Base-by-base conservation (phyloP, 2,888 invertebrate genomes). In the Laspeyria flexula region DNA sequence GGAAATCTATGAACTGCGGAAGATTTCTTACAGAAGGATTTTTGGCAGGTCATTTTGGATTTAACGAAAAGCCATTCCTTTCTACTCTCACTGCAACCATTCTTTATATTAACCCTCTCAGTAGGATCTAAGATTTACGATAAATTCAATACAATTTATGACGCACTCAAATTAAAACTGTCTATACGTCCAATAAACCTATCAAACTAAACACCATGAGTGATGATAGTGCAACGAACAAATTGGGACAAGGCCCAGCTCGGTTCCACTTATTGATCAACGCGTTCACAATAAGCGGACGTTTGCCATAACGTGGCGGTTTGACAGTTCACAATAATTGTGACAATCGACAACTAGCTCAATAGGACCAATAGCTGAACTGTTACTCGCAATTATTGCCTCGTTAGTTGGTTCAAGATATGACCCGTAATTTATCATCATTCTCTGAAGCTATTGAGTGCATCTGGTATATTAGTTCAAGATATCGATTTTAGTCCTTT, bases 201-300 rank as follows among this genome's bases (percentile, higher is more conserved):
- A 30, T 40, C 34, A 44, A 11, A 11, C 5, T 35, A 23, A 18
- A 35, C 25, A 39, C 11, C 11, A 31, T 40, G 27, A 52, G 49
- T 55, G 60, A 66, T 64, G 71, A 58, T 57, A 60, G 67, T 63
- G 52, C 48, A 65, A 44, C 57, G 60, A 57, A 63, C 69, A 77
- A 86, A 85, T 81, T 82, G 69, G 86, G 77, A 78, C 87, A 86
- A 87, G 83, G 82, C 73, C 76, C 71, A 63, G 47, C 62, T 71
- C 67, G 73, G 79, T 78, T 78, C 77, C 79, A 81, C 72, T 81
- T 80, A 77, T 68, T 81, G 81, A 76, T 81, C 80, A 83, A 79
- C 71, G 69, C 75, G 83, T 76, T 77, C 75, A 89, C 89, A 88
- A 89, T 89, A 83, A 84, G 82, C 89, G 88, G 88, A 89, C 87